Evolutionary conservation across 1,140 invertebrate genomes (phyloP).

Genomic region (Drosophila suzukii): DNA sequence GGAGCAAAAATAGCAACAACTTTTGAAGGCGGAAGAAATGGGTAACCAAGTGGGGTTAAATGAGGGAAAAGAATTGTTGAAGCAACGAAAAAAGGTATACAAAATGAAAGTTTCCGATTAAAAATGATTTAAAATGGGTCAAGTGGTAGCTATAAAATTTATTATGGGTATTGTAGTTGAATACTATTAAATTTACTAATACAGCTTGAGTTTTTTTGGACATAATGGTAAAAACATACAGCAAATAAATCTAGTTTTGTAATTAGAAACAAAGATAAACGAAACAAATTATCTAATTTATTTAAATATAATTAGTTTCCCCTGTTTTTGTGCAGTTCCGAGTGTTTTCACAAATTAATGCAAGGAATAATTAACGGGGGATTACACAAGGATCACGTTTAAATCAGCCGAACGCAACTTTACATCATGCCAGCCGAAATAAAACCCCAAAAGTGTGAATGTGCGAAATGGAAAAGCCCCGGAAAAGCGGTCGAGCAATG

Average conservation of each 20-base stretch:
- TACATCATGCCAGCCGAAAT: slow-evolving; percentile 10
- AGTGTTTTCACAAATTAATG: slow-evolving; percentile 1
- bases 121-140: not conserved
- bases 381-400: slow-evolving; percentile 30
- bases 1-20: slow-evolving; percentile 20
- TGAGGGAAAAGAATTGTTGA: not conserved
- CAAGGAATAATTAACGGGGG: slow-evolving; percentile 25
- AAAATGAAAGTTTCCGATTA: not conserved
- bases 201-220: no score
- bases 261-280: not conserved
- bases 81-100: not conserved
- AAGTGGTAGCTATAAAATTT: no score
- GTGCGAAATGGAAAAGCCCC: slow-evolving; percentile 10
- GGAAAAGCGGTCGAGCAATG: slow-evolving; percentile 13
- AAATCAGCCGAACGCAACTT: slow-evolving; percentile 26
- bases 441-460: slow-evolving; percentile 29
- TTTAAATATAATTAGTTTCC: not conserved
- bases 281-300: no score
- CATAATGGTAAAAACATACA: no score
- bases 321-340: not conserved
- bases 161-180: no score
- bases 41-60: slow-evolving; percentile 2
- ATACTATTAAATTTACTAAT: no score
- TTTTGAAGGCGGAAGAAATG: not conserved
- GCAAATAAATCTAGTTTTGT: not conserved